phyloP scores from a whole-genome alignment of 2,797 vertebrate genomes.

The Adrianichthys oophorus region DNA sequence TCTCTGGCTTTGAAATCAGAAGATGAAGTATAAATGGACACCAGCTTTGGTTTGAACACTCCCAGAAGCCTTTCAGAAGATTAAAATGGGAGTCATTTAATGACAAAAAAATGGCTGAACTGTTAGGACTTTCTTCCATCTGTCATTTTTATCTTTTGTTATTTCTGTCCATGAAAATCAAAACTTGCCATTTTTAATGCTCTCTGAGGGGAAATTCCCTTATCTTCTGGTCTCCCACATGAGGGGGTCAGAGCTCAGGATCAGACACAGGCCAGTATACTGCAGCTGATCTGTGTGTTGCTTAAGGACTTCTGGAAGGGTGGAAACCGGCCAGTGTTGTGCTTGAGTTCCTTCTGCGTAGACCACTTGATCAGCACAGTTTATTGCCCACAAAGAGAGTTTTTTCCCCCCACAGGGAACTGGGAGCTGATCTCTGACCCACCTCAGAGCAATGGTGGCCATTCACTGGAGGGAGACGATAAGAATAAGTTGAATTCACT shows the following conservation, averaged over 20 bases:
- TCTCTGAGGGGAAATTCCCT: constrained; percentile 27
- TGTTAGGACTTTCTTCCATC: constrained; percentile 20
- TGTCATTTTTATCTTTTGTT: constrained; percentile 14
- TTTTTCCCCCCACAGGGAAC: constrained; percentile 42
- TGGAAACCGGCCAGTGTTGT: constrained; percentile 17
- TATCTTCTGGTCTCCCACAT: constrained; percentile 27
- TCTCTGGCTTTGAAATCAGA: constrained; percentile 36
- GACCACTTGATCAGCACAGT: constrained; percentile 7
- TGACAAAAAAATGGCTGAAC: constrained; percentile 33
- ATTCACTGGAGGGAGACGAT: constrained; percentile 26
- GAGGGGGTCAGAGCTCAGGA: constrained; percentile 32
- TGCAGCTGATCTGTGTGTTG: constrained; percentile 29
- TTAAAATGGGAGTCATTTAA: constrained; percentile 18
- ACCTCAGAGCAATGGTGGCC: constrained; percentile 38
- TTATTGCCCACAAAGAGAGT: constrained; percentile 29
- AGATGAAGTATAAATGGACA: constrained; percentile 23
- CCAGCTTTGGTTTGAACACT: constrained; percentile 37
- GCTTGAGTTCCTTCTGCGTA: neutral
- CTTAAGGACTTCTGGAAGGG: constrained; percentile 26
- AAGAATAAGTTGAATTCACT: constrained; percentile 29
- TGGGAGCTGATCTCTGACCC: constrained; percentile 42
- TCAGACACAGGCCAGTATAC: constrained; percentile 28
- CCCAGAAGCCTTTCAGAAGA: constrained; percentile 21
- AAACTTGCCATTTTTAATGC: constrained; percentile 33
- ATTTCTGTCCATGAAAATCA: constrained; percentile 39